Evolutionary conservation across 1,140 invertebrate genomes (phyloP), one percentile per base, ranked within the genome.

Genomic region (Luehdorfia chinensis): DNA sequence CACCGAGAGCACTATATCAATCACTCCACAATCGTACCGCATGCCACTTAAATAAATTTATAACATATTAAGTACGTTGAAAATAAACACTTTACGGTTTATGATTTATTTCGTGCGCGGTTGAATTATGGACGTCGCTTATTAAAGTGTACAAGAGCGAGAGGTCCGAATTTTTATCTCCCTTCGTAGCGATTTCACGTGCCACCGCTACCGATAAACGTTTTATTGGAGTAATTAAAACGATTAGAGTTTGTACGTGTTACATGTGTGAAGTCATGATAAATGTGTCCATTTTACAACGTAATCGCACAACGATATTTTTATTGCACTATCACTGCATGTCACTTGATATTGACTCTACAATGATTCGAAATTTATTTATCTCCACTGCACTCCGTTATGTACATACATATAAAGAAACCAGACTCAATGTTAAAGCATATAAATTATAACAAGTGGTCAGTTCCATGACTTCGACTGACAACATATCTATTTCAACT

Each of bases 41-140:
- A 66, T 50, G 75, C 77, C 80, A 84, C 80, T 84, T 80, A 84
- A 84, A 83, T 83, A 83, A 81, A 84, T 84, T 84, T 84, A 84
- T 83, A 80, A 80, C 76, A 78, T 81, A 81, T 79, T 84, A 84
- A 81, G 76, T 81, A 80, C 74, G 67, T 79, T 75, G 69, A 84
- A 81, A 84, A 84, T 84, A 84, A 80, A 84, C 80, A 84, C 70
- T 84, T 84, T 79, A 77, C 69, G 56, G 73, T 75, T 79, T 83
- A 84, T 84, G 80, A 84, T 84, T 84, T 84, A 84, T 84, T 80
- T 66, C 62, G 67, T 75, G 68, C 69, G 66, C 54, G 59, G 65
- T 77, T 83, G 74, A 80, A 76, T 79, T 81, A 81, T 77, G 71
- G 64, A 64, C 66, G 76, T 68, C 64, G 66, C 73, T 74, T 72